Evolutionary conservation across 2,113 vertebrate species (phyloP).

Genomic region (Solenodon paradoxus): DNA sequence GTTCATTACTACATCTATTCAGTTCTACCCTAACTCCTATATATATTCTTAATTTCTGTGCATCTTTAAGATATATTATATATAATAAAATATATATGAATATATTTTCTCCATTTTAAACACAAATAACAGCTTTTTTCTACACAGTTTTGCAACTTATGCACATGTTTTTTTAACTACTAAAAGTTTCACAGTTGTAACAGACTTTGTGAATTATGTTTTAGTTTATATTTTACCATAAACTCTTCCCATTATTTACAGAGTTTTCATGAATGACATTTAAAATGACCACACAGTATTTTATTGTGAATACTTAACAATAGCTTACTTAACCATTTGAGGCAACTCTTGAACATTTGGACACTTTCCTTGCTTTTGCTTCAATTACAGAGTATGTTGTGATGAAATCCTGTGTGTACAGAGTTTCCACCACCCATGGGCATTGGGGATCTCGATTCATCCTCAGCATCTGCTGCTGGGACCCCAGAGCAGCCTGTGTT

Average conservation of each 20-base stretch:
- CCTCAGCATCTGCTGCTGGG: not conserved
- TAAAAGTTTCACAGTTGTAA: not conserved
- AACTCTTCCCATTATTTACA: not conserved
- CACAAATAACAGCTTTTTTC: not conserved
- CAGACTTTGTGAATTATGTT: not conserved
- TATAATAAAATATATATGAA: not conserved
- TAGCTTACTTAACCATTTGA: not conserved
- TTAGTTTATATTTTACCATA: not conserved
- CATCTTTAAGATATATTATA: not conserved
- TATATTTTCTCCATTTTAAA: slow-evolving; percentile 32
- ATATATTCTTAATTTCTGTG: not conserved
- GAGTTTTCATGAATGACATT: slow-evolving; percentile 27
- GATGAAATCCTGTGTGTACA: not conserved
- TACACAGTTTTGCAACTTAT: not conserved
- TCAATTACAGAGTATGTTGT: not conserved
- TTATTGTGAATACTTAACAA: not conserved
- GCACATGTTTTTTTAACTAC: not conserved
- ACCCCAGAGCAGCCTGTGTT: not conserved
- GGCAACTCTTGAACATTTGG: not conserved
- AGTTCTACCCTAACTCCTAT: not conserved
- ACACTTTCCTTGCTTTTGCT: rapidly evolving
- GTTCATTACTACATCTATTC: not conserved
- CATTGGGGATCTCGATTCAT: rapidly evolving
- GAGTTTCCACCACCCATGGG: not conserved
- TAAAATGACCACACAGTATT: not conserved